A percentile compares a stretch with the other conserved stretches of the same genome.
Evolutionary conservation across 2,113 vertebrate species (phyloP).

Genomic region (Pluvialis apricaria): DNA sequence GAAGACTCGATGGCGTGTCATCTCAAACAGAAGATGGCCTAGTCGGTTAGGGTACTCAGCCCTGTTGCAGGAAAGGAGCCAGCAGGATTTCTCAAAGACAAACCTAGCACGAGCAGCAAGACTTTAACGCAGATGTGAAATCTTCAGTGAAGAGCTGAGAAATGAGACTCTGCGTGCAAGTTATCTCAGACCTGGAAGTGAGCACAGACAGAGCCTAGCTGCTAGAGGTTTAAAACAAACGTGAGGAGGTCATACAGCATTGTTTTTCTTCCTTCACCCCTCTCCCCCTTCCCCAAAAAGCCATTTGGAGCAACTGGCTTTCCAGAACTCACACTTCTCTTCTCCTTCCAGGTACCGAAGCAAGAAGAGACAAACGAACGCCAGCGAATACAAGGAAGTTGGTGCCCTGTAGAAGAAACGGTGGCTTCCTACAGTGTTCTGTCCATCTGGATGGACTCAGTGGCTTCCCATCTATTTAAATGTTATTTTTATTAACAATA

Average conservation of each 20-base stretch:
- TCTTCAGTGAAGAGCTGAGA: not conserved
- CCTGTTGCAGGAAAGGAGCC: not conserved
- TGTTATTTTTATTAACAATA: slow-evolving; percentile 64
- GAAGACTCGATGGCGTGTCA: not conserved
- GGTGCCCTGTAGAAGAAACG: slow-evolving; percentile 19
- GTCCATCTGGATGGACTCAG: not conserved
- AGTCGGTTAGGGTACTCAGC: not conserved
- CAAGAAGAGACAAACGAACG: not conserved
- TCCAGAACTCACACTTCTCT: not conserved
- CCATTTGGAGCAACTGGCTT: not conserved
- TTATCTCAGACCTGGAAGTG: not conserved
- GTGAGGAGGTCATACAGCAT: not conserved
- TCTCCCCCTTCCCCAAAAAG: not conserved
- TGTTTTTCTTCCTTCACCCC: not conserved
- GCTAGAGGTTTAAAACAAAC: not conserved
- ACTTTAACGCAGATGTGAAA: not conserved
- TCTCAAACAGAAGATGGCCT: not conserved
- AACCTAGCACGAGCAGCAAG: not conserved
- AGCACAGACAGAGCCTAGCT: not conserved
- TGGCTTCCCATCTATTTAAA: slow-evolving; percentile 49
- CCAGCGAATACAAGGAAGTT: slow-evolving; percentile 47
- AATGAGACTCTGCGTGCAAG: not conserved
- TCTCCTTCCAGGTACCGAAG: slow-evolving; percentile 28
- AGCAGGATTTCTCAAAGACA: not conserved
- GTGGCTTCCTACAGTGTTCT: not conserved